A percentile compares a stretch with the other conserved stretches of the same genome.
These are phyloP conservation scores for Antitype chi DNA, from an alignment of 2,888 invertebrate genomes.

Conservation along the genomic window DNA sequence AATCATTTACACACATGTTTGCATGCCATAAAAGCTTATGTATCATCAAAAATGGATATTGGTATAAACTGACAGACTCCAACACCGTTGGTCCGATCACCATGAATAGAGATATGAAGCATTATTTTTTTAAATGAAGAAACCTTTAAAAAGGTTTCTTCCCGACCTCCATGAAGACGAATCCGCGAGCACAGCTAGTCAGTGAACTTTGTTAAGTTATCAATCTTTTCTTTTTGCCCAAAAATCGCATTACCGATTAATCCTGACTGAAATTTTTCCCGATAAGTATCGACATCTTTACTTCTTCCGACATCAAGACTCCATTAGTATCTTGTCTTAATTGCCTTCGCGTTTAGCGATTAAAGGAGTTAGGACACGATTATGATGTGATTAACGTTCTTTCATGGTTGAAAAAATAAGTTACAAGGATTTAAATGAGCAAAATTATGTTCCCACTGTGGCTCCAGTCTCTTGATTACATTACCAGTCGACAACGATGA, in stretches of 20 bases:
- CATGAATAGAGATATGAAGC: too few relatives aligned
- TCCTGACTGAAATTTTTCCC: background rate
- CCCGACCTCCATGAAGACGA: background rate
- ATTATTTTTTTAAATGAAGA: too few relatives aligned
- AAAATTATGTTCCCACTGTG: background rate
- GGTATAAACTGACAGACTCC: too few relatives aligned
- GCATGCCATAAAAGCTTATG: too few relatives aligned
- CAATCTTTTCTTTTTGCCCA: background rate
- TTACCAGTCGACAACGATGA: too few relatives aligned
- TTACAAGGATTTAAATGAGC: background rate
- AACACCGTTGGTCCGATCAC: too few relatives aligned
- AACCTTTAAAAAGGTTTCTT: too few relatives aligned
- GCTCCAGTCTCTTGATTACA: too few relatives aligned
- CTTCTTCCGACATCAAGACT: slow-evolving; percentile 24
- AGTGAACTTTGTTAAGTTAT: background rate
- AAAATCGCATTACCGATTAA: slow-evolving; percentile 14
- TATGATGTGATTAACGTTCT: background rate
- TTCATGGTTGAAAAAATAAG: background rate
- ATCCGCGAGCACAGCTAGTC: background rate
- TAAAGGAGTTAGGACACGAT: slow-evolving; percentile 17
- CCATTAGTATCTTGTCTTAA: slow-evolving; percentile 47
- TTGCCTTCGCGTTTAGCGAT: slow-evolving; percentile 40
- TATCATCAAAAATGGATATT: too few relatives aligned
- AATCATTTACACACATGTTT: too few relatives aligned
- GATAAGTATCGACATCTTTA: slow-evolving; percentile 29